These are phyloP conservation scores for Idaea aversata DNA, from an alignment of 2,888 invertebrate species.

Conservation along the genomic window DNA sequence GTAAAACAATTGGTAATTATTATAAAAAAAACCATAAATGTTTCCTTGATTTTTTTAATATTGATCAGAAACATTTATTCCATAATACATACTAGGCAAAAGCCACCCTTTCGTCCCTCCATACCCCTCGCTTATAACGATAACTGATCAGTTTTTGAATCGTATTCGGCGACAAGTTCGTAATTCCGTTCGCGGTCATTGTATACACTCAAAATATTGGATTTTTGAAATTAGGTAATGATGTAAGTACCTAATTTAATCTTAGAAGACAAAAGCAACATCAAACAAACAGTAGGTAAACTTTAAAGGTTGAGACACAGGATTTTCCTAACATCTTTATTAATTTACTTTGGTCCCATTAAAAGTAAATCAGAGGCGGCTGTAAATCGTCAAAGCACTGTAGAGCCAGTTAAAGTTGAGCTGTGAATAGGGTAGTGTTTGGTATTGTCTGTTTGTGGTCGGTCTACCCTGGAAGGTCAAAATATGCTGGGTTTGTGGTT, in stretches of 20 bases:
- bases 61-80: too few species aligned
- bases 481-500: neutral
- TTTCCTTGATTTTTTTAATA: too few species aligned
- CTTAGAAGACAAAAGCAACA: neutral
- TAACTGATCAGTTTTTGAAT: too few species aligned
- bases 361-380: conserved; percentile 61
- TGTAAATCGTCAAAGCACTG: conserved; percentile 59
- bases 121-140: too few species aligned
- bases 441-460: neutral
- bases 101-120: too few species aligned
- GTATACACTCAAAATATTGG: too few species aligned
- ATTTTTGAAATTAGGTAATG: neutral
- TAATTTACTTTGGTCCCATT: conserved; percentile 58
- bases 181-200: too few species aligned
- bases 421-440: conserved; percentile 8
- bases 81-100: too few species aligned
- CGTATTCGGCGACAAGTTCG: too few species aligned
- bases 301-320: neutral
- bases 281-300: neutral
- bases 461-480: neutral
- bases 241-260: neutral
- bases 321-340: conserved; percentile 32
- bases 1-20: too few species aligned
- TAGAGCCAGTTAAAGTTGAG: conserved; percentile 28
- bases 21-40: too few species aligned